Conservation (phyloP, 2,797 vertebrate genomes). For the Eutrigla gurnardus region DNA sequence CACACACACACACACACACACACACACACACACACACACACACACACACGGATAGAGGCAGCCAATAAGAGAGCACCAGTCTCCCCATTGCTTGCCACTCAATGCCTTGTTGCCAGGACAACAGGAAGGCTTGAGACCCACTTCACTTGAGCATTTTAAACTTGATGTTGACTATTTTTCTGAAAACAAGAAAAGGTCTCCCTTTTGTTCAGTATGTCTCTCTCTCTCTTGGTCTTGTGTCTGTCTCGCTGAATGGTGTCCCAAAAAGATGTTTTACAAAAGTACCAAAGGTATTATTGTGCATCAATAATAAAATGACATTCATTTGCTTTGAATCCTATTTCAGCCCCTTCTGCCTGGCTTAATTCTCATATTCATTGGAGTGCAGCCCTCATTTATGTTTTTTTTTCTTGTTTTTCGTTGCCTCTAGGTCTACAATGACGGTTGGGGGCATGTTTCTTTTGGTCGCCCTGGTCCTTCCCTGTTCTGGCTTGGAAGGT, state of each 20-base stretch:
- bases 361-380: not conserved
- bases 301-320: constrained; percentile 7
- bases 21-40: constrained; percentile 41
- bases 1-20: constrained; percentile 46
- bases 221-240: constrained; percentile 13
- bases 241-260: constrained; percentile 29
- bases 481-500: constrained; percentile 89
- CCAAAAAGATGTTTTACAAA: constrained; percentile 39
- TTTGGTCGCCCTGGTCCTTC: constrained; percentile 85
- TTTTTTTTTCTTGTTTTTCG: constrained; percentile 8
- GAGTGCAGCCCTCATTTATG: constrained; percentile 8
- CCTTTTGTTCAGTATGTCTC: constrained; percentile 19
- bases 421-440: constrained; percentile 83
- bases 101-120: constrained; percentile 87
- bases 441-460: constrained; percentile 86
- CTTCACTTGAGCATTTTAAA: constrained; percentile 83
- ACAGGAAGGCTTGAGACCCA: constrained; percentile 87
- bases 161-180: constrained; percentile 81
- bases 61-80: constrained; percentile 85
- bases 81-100: constrained; percentile 88
- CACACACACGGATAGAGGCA: constrained; percentile 58
- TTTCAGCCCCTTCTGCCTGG: not conserved
- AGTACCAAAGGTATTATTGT: constrained; percentile 5
- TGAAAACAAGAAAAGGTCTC: constrained; percentile 70
- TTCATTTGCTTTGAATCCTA: constrained; percentile 1